Conservation (phyloP, 2,888 invertebrate genomes). For the Tenthredo scrophulariae region DNA sequence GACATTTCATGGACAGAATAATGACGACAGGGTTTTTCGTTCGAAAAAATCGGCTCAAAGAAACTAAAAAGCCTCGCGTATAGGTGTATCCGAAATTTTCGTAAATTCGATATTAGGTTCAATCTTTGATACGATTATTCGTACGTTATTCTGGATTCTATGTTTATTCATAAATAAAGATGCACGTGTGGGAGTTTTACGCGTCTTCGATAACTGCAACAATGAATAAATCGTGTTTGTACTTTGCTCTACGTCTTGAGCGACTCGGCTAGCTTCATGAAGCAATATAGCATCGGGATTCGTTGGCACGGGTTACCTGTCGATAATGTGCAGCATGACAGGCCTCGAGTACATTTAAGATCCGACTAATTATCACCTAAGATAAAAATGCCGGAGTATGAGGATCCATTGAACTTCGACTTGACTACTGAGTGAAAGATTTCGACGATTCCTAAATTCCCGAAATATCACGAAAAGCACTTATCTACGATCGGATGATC, state of each 20-base stretch:
- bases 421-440: not conserved
- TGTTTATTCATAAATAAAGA: not conserved
- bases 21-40: not conserved
- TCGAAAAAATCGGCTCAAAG: not conserved
- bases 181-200: not conserved
- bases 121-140: not conserved
- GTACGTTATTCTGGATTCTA: not conserved
- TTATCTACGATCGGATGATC: not conserved
- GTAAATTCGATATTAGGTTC: not conserved
- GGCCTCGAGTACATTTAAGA: not conserved
- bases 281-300: not conserved
- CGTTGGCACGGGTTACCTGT: not conserved
- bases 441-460: not conserved
- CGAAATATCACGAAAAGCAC: not conserved
- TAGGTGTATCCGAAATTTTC: not conserved
- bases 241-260: not conserved
- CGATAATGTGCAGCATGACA: not conserved
- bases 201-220: slow-evolving; percentile 10
- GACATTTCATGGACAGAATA: not conserved
- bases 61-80: not conserved
- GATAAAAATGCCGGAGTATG: not conserved
- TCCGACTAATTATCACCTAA: not conserved
- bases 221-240: slow-evolving; percentile 5
- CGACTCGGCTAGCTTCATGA: not conserved
- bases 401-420: not conserved